A percentile compares a stretch with the other conserved stretches of the same genome.
Conservation (phyloP, 2,113 vertebrate species). For the Charadrius vociferus region DNA sequence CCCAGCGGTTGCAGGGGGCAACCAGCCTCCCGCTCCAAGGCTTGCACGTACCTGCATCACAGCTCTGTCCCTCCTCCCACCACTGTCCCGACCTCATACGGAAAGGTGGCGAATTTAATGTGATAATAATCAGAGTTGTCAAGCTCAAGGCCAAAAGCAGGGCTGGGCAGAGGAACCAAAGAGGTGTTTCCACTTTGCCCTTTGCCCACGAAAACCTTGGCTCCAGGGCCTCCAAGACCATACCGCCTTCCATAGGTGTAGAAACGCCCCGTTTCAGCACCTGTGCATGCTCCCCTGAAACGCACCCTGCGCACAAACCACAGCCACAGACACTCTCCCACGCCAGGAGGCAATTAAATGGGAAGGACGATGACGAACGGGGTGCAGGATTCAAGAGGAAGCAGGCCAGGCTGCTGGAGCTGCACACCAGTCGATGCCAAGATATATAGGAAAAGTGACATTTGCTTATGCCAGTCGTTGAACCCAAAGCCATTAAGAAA, state of each 20-base stretch:
- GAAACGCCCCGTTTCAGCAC: background rate
- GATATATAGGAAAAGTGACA: background rate
- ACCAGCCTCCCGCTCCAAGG: accelerated
- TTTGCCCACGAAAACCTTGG: background rate
- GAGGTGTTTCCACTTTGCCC: background rate
- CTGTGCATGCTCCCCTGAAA: background rate
- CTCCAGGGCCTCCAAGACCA: background rate
- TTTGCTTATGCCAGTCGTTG: background rate
- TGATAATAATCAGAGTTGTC: background rate
- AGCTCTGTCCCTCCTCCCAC: background rate
- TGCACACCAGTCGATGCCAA: background rate
- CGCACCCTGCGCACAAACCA: background rate
- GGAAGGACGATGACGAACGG: accelerated
- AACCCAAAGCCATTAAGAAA: background rate
- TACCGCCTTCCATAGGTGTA: background rate
- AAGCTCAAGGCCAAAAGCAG: background rate
- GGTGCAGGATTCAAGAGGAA: background rate
- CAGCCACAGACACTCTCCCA: background rate
- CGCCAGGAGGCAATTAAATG: background rate
- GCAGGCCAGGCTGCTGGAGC: background rate
- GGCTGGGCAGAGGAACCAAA: background rate
- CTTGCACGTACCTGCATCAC: background rate
- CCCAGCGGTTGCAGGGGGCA: background rate
- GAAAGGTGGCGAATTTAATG: background rate
- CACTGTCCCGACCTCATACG: background rate